Conservation (phyloP, 2,113 vertebrate genomes). For the Garra rufa region DNA sequence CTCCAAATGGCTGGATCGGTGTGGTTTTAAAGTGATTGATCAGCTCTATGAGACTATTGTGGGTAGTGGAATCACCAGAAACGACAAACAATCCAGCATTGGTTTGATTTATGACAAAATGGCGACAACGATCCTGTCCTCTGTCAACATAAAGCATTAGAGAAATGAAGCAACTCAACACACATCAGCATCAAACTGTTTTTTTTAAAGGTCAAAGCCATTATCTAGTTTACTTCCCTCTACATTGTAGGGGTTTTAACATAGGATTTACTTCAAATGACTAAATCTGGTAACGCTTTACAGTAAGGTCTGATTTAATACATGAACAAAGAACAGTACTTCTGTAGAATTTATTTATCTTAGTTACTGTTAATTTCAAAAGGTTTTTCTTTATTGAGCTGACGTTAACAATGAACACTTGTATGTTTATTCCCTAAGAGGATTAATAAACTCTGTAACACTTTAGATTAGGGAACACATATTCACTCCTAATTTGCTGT, state of each 20-base stretch:
- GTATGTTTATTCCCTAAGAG: neutral
- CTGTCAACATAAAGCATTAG: slow-evolving; percentile 63
- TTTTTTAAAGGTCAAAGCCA: neutral
- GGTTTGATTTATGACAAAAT: slow-evolving; percentile 83
- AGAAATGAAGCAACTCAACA: neutral
- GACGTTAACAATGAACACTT: neutral
- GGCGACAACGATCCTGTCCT: slow-evolving; percentile 82
- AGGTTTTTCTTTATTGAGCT: neutral
- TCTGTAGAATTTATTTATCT: neutral
- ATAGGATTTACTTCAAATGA: neutral
- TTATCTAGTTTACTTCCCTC: neutral
- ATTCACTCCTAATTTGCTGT: no score
- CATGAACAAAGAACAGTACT: neutral
- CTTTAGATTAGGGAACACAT: no score
- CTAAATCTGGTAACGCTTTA: neutral
- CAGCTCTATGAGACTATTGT: slow-evolving; percentile 72
- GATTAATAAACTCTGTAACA: no score
- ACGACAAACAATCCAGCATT: slow-evolving; percentile 73
- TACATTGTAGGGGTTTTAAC: neutral
- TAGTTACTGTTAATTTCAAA: neutral
- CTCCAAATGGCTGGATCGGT: slow-evolving; percentile 81
- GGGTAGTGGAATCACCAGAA: slow-evolving; percentile 74
- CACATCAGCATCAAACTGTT: neutral
- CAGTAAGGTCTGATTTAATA: neutral
- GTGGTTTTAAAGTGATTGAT: slow-evolving; percentile 77